These are phyloP conservation scores for Euphysa ruthae DNA, from an alignment of 30 jellyfish, hydroid and myxozoan species.

Conservation along the genomic window DNA sequence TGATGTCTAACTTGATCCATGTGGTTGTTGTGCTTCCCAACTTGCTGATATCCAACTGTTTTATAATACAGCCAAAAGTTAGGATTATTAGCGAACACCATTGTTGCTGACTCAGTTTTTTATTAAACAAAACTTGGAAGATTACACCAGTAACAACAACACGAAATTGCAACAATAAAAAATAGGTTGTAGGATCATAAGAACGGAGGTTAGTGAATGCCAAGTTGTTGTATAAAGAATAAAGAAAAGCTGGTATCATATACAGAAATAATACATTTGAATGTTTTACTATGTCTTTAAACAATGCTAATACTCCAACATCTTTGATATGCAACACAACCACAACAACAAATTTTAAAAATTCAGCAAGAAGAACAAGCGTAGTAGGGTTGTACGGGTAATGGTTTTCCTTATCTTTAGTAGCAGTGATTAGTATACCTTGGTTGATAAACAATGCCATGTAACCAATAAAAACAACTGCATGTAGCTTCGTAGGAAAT, in stretches of 20 bases:
- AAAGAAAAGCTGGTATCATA: slow-evolving; percentile 79
- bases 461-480: slow-evolving; percentile 79
- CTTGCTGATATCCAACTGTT: slow-evolving; percentile 56
- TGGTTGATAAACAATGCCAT: slow-evolving; percentile 82
- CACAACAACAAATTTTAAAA: slow-evolving; percentile 53
- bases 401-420: slow-evolving; percentile 56
- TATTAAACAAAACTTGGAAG: slow-evolving; percentile 86
- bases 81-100: slow-evolving; percentile 82
- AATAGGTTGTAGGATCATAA: slow-evolving; percentile 92
- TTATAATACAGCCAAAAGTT: slow-evolving; percentile 86
- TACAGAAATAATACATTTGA: slow-evolving; percentile 50
- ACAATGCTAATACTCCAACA: background rate
- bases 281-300: slow-evolving; percentile 10
- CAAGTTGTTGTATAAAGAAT: slow-evolving; percentile 82
- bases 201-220: slow-evolving; percentile 82
- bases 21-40: slow-evolving; percentile 18
- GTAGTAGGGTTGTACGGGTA: slow-evolving; percentile 85
- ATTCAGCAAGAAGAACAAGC: slow-evolving; percentile 69
- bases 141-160: slow-evolving; percentile 93
- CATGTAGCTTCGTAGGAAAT: slow-evolving; percentile 77
- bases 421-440: slow-evolving; percentile 83
- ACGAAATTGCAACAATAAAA: slow-evolving; percentile 80
- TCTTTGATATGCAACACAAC: slow-evolving; percentile 44
- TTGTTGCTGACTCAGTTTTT: slow-evolving; percentile 70
- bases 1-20: slow-evolving; percentile 32